Evolutionary conservation across 2,888 invertebrate species (phyloP).

Genomic region (Ichneumoninae sp.): DNA sequence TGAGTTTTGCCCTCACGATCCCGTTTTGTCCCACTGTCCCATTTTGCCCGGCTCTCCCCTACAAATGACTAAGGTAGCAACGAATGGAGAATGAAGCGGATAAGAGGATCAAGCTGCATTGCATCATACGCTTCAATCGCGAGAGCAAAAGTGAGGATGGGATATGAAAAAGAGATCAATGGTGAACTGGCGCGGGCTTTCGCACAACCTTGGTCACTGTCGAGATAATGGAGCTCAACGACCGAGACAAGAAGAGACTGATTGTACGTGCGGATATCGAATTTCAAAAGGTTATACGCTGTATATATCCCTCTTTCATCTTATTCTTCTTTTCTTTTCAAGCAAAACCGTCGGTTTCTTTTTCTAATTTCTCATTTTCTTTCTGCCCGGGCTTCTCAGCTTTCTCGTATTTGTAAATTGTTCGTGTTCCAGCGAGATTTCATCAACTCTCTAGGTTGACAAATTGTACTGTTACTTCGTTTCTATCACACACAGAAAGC

Average conservation of each 20-base stretch:
- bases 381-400: neutral
- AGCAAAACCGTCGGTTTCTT: neutral
- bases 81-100: constrained; percentile 28
- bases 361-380: neutral
- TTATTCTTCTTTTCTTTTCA: constrained; percentile 12
- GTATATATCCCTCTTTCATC: neutral
- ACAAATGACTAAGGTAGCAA: constrained; percentile 13
- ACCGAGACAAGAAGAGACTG: constrained; percentile 30
- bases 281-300: constrained; percentile 39
- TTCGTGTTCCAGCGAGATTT: neutral
- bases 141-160: constrained; percentile 38
- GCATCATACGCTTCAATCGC: constrained; percentile 30
- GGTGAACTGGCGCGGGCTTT: constrained; percentile 11
- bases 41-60: no score
- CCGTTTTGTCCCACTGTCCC: no score
- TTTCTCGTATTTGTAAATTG: neutral
- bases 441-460: neutral
- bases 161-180: constrained; percentile 13
- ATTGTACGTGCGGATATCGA: constrained; percentile 32
- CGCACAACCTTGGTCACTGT: neutral
- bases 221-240: constrained; percentile 41
- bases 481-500: neutral
- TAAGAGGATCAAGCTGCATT: constrained; percentile 41
- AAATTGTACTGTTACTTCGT: neutral
- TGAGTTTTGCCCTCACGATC: no score